A percentile compares a stretch with the other conserved stretches of the same genome.
Evolutionary conservation across 1,140 invertebrate species (phyloP).

Genomic region (Drosophila takahashii): DNA sequence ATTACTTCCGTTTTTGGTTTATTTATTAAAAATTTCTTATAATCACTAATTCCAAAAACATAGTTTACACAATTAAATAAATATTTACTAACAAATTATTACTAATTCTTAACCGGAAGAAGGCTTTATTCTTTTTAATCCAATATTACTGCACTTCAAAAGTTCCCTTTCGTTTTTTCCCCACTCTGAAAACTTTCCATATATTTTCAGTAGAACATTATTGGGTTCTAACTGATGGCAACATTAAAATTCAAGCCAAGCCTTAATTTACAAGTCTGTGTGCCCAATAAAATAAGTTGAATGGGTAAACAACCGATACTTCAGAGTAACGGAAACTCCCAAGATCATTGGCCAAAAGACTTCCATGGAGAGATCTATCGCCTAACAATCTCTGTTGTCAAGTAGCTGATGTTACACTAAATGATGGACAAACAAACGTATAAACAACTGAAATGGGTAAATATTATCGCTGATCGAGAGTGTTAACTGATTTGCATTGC

Average conservation of each 20-base stretch:
- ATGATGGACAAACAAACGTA: slow-evolving; percentile 14
- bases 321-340: slow-evolving; percentile 9
- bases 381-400: slow-evolving; percentile 15
- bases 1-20: neutral
- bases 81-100: neutral
- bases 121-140: neutral
- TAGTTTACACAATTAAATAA: neutral
- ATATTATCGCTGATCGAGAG: slow-evolving; percentile 36
- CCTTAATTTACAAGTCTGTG: slow-evolving; percentile 7
- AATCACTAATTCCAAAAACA: neutral
- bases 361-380: neutral
- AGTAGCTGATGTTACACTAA: slow-evolving; percentile 3
- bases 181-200: neutral
- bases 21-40: neutral
- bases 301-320: neutral
- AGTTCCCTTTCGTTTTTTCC: neutral
- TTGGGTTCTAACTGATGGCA: neutral
- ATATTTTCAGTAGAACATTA: neutral
- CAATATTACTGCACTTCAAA: no score
- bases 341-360: neutral
- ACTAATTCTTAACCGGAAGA: neutral
- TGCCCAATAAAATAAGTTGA: neutral
- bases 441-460: slow-evolving; percentile 12
- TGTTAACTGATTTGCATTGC: slow-evolving; percentile 32
- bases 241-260: slow-evolving; percentile 8